phyloP scores from a whole-genome alignment of 2,113 vertebrate species.

The Sminthopsis crassicaudata region DNA sequence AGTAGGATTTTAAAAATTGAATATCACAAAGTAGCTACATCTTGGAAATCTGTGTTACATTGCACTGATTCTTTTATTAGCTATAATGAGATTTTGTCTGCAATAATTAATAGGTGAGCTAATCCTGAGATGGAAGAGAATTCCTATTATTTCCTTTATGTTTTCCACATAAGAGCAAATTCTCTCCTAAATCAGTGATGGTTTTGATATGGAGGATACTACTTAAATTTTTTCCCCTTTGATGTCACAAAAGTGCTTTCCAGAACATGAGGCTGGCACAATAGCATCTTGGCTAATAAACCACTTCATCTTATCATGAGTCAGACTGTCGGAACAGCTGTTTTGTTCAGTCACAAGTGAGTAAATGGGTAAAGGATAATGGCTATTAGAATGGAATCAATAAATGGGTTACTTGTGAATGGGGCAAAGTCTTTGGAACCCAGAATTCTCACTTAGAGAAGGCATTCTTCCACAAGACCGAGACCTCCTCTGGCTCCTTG shows the following conservation, averaged over 20 bases:
- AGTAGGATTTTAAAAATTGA: not conserved
- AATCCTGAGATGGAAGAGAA: too few relatives aligned
- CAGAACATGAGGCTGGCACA: not conserved
- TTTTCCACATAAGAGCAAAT: not conserved
- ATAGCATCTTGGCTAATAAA: not conserved
- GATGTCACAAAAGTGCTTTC: not conserved
- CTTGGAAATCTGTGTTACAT: fast-evolving
- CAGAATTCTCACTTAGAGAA: not conserved
- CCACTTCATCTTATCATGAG: not conserved
- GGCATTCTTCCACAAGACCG: not conserved
- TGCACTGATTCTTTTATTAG: fast-evolving
- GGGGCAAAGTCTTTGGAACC: not conserved
- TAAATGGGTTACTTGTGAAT: not conserved
- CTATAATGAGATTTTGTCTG: not conserved
- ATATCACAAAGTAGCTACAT: not conserved
- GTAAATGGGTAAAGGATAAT: not conserved
- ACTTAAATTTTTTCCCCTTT: too few relatives aligned
- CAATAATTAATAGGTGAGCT: not conserved
- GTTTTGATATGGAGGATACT: not conserved
- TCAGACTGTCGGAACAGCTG: not conserved
- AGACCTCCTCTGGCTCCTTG: not conserved
- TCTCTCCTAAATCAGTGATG: not conserved
- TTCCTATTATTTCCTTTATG: not conserved
- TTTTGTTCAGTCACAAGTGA: not conserved
- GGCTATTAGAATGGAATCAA: not conserved